These are phyloP conservation scores for Genyomyrus donnyi DNA, from an alignment of 2,113 vertebrate species.

Conservation along the genomic window DNA sequence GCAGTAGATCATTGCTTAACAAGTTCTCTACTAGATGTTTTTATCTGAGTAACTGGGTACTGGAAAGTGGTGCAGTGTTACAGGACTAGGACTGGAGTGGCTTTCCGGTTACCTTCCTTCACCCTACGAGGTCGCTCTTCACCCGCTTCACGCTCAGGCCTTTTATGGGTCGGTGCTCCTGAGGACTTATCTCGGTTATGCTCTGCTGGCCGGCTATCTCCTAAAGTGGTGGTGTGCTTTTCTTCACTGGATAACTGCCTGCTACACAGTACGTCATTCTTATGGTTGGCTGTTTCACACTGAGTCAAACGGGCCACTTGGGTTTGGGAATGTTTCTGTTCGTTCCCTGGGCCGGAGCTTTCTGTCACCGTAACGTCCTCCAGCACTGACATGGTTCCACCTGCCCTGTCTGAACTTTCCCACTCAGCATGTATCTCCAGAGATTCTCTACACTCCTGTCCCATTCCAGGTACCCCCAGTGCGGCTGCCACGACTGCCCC, in stretches of 20 bases:
- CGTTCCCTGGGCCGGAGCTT: constrained; percentile 46
- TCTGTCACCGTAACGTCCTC: constrained; percentile 37
- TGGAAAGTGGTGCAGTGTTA: neutral
- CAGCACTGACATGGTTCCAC: constrained; percentile 20
- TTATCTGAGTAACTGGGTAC: neutral
- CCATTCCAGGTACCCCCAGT: constrained; percentile 35
- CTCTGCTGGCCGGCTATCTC: neutral
- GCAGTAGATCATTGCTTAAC: neutral
- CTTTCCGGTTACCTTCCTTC: constrained; percentile 64
- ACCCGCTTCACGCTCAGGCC: constrained; percentile 57
- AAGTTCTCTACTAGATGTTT: neutral
- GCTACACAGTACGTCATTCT: constrained; percentile 31
- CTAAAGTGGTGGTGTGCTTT: neutral
- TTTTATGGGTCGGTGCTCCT: constrained; percentile 28
- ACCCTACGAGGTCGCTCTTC: constrained; percentile 46
- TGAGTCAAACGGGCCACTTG: neutral
- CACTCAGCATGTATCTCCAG: constrained; percentile 3
- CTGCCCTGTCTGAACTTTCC: constrained; percentile 26
- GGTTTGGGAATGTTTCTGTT: constrained; percentile 52
- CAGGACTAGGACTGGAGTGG: too few species aligned
- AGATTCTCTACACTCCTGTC: constrained; percentile 25
- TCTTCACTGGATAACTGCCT: constrained; percentile 38
- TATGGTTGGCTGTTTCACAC: neutral
- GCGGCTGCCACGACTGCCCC: constrained; percentile 29
- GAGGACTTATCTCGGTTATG: constrained; percentile 37